Percentiles rank a stretch among this genome's conserved stretches.
Conservation (phyloP, 53 echinoderm and acorn worm genomes). For the Echinometra lucunter region DNA sequence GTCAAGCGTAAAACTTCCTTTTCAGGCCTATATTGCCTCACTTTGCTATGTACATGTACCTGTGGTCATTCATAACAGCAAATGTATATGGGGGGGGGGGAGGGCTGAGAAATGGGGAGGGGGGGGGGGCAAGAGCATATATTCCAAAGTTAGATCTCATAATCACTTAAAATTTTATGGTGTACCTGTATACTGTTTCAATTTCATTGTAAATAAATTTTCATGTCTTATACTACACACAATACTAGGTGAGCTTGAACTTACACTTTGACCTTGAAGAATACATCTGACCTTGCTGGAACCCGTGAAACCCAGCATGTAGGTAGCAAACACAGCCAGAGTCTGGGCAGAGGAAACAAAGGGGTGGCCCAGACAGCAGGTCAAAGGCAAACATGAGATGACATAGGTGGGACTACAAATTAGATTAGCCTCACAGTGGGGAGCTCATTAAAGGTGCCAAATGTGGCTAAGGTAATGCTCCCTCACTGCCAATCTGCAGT, state of each 20-base stretch:
- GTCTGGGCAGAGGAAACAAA: conserved; percentile 72
- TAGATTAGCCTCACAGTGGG: conserved; percentile 32
- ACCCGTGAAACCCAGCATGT: conserved; percentile 85
- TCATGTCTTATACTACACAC: too few relatives aligned
- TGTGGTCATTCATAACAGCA: too few relatives aligned
- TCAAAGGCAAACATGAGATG: not conserved
- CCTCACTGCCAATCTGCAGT: not conserved
- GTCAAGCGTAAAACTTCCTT: too few relatives aligned
- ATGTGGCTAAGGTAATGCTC: conserved; percentile 3
- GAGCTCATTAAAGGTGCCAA: conserved; percentile 42
- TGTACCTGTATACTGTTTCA: too few relatives aligned
- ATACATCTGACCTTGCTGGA: conserved; percentile 84
- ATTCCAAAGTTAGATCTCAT: too few relatives aligned
- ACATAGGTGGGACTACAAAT: conserved; percentile 24
- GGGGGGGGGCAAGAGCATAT: too few relatives aligned
- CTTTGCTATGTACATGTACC: too few relatives aligned
- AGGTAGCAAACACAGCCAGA: conserved; percentile 93
- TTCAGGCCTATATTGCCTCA: too few relatives aligned
- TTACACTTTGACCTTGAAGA: conserved; percentile 94
- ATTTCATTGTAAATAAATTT: too few relatives aligned
- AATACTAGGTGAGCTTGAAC: not conserved
- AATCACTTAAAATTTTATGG: too few relatives aligned
- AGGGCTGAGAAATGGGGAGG: too few relatives aligned
- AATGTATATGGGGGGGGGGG: too few relatives aligned
- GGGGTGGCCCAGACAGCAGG: not conserved